Evolutionary conservation across 2,113 vertebrate species (phyloP), one percentile per base, ranked within the genome.

Genomic region (Syngnathoides biaculeatus): DNA sequence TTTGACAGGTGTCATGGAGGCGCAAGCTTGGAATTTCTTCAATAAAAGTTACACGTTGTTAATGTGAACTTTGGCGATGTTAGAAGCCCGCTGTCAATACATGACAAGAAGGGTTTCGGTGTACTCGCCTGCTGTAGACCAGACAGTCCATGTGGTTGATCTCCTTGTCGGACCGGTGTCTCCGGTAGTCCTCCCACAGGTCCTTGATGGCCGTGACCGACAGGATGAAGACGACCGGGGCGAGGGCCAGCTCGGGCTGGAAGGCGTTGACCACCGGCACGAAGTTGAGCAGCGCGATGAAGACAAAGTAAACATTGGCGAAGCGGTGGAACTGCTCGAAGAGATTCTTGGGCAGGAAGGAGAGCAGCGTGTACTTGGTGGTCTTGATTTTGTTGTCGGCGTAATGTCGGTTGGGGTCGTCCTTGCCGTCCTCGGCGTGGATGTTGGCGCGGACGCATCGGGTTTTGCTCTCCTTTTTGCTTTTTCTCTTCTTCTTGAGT

Each of bases 71-170:
- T 2, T 35, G 4, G 30, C 30, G 30, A 35, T 35, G 30, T 35
- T 35, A 1, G 30, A 35, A 35, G 6, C 3, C 30, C 6, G 30
- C 2, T n/a, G n/a, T 35, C 30, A 35, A 35, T 5, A 6, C 0
- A 35, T 5, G 30, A 35, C 30, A 2, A 35, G 30, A 6, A 35
- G 3, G 30, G 30, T 1, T 10, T 55, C 24, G 13, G 1, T 53
- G 11, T 57, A 57, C 90, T 86, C 92, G 98, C 97, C 96, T 94
- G 93, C 94, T 90, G 92, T 93, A 99, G 43, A 97, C 95, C 66
- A 98, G 93, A 70, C 97, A 98, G 72, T 94, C 95, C 93, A 95
- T 93, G 89, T 98, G 95, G 86, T 99, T 98, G 88, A 98, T 97
- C 77, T 97, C 95, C 67, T 93, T 87, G 88, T 98, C 97, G 0